Evolutionary conservation across 2,797 vertebrate genomes (phyloP), one percentile per base, ranked within the genome.

Genomic region (Percopsis omiscomaycus): DNA sequence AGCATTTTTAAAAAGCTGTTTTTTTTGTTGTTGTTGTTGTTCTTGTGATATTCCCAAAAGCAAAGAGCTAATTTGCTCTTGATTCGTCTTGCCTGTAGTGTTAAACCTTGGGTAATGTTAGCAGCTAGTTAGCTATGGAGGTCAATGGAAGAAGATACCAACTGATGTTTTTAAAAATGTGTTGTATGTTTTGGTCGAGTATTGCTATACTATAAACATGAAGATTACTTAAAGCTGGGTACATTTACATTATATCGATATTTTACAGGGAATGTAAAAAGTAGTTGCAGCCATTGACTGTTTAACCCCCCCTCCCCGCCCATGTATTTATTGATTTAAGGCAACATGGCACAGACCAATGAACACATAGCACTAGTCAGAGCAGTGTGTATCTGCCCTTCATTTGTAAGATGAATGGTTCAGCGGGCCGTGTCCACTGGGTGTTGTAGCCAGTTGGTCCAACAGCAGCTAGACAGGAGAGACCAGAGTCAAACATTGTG

Each of bases 361-460:
- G 68, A 82, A 67, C 64, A 59, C 58, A 49, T 47, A 27, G 32
- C 54, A 59, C 64, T 49, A 27, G 73, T 68, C 50, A 60, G 54
- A 56, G 46, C 55, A 44, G 15, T 47, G 61, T 55, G 58, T 51
- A 67, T 77, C 67, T 68, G 79, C 74, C 72, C 67, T 82, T 71
- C 80, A 83, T 75, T 61, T 66, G 61, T n/a, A 47, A 81, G 78
- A 86, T 84, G 80, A 81, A 87, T 78, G 82, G 55, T 22, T 60
- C 46, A 13, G 11, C 11, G 64, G 73, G 60, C 68, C 42, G 0
- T 48, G 45, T 80, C 81, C 85, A 68, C 49, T 45, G 64, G 76
- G 84, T 72, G 63, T 44, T 65, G 53, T 76, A 64, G 71, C 74
- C 13, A 22, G 80, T 77, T 70, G 78, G 60, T 81, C 68, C 66